A percentile compares a stretch with the other conserved stretches of the same genome.
phyloP scores from a whole-genome alignment of 2,888 invertebrate genomes.

The Callosobruchus maculatus region DNA sequence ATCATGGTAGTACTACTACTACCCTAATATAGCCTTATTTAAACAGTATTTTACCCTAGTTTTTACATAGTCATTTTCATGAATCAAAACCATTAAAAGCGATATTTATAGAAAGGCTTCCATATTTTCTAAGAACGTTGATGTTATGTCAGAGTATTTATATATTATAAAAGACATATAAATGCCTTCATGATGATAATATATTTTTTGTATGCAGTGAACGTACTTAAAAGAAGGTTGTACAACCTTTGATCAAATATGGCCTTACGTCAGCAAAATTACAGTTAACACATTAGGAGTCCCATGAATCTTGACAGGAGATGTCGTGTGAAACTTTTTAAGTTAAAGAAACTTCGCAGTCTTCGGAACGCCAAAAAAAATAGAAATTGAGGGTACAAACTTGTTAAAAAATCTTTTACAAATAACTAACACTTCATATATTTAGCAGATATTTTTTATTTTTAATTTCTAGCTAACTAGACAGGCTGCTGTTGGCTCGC shows the following conservation, averaged over 20 bases:
- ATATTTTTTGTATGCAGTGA: slow-evolving; percentile 6
- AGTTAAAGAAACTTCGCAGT: no score
- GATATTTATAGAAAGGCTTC: not conserved
- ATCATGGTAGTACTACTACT: not conserved
- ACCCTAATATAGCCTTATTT: not conserved
- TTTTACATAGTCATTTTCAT: not conserved
- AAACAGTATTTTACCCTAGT: not conserved
- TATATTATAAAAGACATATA: not conserved
- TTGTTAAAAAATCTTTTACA: no score
- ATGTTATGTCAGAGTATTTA: not conserved
- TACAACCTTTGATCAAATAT: not conserved
- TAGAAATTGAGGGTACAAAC: no score
- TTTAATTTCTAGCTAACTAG: no score
- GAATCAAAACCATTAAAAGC: not conserved
- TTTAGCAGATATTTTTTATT: no score
- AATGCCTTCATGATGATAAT: slow-evolving; percentile 5
- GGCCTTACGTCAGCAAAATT: slow-evolving; percentile 1
- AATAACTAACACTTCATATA: no score
- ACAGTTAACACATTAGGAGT: not conserved
- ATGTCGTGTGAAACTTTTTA: not conserved
- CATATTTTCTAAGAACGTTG: slow-evolving; percentile 1
- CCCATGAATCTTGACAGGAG: not conserved
- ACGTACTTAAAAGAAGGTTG: not conserved
- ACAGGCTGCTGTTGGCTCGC: no score
- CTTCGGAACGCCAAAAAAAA: no score